A percentile compares a stretch with the other conserved stretches of the same genome.
phyloP scores from a whole-genome alignment of 2,113 vertebrate genomes.

The Calidris pugnax region DNA sequence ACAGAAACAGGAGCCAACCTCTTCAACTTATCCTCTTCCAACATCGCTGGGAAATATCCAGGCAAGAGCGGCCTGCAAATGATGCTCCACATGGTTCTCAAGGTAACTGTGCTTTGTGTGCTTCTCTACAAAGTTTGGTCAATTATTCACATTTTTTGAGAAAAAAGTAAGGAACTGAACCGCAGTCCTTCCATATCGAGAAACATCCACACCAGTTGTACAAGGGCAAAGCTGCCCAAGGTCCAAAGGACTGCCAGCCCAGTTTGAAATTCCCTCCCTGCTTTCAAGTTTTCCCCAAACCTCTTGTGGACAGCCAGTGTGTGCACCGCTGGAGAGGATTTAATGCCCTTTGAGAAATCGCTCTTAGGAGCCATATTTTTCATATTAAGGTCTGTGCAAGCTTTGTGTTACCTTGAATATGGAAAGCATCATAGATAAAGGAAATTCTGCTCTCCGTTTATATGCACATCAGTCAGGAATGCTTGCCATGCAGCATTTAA shows the following conservation, averaged over 20 bases:
- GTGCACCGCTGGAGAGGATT: background rate
- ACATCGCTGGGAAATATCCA: conserved; percentile 77
- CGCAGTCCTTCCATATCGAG: background rate
- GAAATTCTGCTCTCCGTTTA: conserved; percentile 12
- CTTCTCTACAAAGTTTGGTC: background rate
- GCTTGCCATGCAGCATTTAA: conserved; percentile 24
- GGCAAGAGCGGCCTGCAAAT: conserved; percentile 74
- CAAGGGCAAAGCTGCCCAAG: background rate
- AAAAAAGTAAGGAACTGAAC: background rate
- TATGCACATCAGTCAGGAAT: conserved; percentile 37
- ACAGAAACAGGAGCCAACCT: conserved; percentile 88
- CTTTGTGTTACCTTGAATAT: background rate
- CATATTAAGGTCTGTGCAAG: background rate
- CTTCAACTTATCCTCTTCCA: conserved; percentile 79
- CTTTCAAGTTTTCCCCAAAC: background rate
- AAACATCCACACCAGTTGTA: background rate
- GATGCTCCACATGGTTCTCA: conserved; percentile 82
- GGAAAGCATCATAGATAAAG: conserved; percentile 18
- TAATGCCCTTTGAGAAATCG: background rate
- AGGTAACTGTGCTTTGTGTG: conserved; percentile 65
- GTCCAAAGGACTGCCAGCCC: background rate
- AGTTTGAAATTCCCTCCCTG: background rate
- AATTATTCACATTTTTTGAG: background rate
- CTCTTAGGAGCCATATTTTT: background rate
- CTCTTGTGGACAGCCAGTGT: background rate